Conservation (phyloP, 1,140 invertebrate genomes). For the Scaptomyza hsui region DNA sequence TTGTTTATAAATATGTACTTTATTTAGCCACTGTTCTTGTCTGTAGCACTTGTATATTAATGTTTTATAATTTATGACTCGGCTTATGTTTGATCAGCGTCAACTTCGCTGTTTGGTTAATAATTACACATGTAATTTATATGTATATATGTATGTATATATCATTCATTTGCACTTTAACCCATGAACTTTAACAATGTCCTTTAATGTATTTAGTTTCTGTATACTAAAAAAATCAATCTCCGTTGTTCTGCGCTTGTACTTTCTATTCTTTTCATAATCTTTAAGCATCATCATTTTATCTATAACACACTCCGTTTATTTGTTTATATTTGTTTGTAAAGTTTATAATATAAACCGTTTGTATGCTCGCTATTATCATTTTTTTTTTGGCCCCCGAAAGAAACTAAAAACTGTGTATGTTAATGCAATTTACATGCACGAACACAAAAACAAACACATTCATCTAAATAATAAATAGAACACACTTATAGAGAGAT, state of each 20-base stretch:
- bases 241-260: slow-evolving; percentile 43
- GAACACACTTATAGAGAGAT: slow-evolving; percentile 22
- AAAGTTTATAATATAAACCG: slow-evolving; percentile 25
- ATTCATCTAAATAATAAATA: slow-evolving; percentile 3
- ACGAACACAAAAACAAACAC: slow-evolving; percentile 17
- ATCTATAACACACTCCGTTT: slow-evolving; percentile 40
- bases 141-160: slow-evolving; percentile 40
- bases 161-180: slow-evolving; percentile 60
- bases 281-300: slow-evolving; percentile 12
- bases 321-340: slow-evolving; percentile 43
- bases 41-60: slow-evolving; percentile 46
- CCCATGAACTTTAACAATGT: slow-evolving; percentile 77
- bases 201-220: slow-evolving; percentile 47
- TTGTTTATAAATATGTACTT: slow-evolving; percentile 21
- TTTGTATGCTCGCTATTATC: slow-evolving; percentile 39
- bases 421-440: slow-evolving; percentile 69
- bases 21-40: slow-evolving; percentile 15
- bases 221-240: slow-evolving; percentile 67
- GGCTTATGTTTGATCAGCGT: slow-evolving; percentile 23
- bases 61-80: slow-evolving; percentile 49
- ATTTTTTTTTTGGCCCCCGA: slow-evolving; percentile 72
- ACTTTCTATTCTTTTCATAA: slow-evolving; percentile 33
- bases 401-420: slow-evolving; percentile 72
- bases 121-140: slow-evolving; percentile 60
- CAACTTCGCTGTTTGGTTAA: slow-evolving; percentile 47